phyloP scores from a whole-genome alignment of 2,888 invertebrate species.

The Lydus trimaculatus region DNA sequence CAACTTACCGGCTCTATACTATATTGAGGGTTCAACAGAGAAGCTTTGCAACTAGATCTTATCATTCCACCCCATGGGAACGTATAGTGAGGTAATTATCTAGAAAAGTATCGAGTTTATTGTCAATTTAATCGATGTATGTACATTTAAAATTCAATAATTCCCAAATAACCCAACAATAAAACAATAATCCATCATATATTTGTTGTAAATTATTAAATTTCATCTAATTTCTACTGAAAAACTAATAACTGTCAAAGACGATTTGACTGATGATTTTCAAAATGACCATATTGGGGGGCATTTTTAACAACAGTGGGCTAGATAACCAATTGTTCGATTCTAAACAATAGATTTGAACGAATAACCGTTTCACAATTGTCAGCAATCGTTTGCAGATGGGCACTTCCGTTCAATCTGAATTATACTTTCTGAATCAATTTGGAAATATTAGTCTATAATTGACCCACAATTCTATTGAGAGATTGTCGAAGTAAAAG shows the following conservation, averaged over 20 bases:
- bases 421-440: neutral
- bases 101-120: neutral
- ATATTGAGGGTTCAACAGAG: neutral
- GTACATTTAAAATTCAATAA: neutral
- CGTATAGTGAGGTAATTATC: neutral
- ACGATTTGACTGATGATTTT: neutral
- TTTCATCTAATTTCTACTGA: neutral
- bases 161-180: no score
- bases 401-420: neutral
- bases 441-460: neutral
- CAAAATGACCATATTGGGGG: neutral
- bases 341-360: neutral
- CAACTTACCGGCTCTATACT: neutral
- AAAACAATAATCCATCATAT: no score
- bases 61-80: neutral
- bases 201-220: neutral
- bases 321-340: neutral
- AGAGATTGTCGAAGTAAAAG: neutral
- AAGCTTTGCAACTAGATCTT: neutral
- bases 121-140: neutral
- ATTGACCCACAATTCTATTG: neutral
- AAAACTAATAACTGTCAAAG: neutral
- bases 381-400: slow-evolving; percentile 1
- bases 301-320: neutral
- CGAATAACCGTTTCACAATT: neutral